Conservation (phyloP, 2,797 vertebrate genomes). For the Apodemus agrarius region DNA sequence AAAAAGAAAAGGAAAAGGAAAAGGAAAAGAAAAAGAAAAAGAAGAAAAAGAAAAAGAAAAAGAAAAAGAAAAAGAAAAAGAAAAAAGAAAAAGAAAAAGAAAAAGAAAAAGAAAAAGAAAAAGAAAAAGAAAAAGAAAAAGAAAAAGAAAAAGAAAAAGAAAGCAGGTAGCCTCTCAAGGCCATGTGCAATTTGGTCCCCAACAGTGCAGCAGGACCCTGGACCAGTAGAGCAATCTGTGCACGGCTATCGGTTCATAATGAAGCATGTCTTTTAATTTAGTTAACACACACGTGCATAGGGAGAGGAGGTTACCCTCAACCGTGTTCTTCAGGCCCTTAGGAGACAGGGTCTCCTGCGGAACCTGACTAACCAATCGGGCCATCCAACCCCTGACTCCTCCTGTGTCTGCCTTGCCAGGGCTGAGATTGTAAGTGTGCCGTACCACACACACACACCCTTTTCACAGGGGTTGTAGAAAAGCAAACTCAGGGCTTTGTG, state of each 20-base stretch:
- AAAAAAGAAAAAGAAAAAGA: too few relatives aligned
- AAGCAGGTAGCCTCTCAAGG: neutral
- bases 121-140: neutral
- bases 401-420: neutral
- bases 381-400: neutral
- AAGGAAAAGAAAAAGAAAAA: too few relatives aligned
- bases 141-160: neutral
- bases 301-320: neutral
- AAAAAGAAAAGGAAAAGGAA: too few relatives aligned
- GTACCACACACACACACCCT: neutral
- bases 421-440: neutral
- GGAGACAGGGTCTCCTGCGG: neutral
- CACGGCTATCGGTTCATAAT: neutral
- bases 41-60: too few relatives aligned
- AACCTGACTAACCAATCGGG: neutral
- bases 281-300: rapidly evolving
- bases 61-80: too few relatives aligned
- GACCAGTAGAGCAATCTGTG: neutral
- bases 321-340: too few relatives aligned
- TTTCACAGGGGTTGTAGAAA: too few relatives aligned
- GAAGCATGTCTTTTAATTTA: rapidly evolving
- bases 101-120: neutral
- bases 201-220: neutral
- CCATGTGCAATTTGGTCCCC: neutral
- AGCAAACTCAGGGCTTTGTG: neutral